phyloP scores from a whole-genome alignment of 2,797 vertebrate genomes.

The Furcifer pardalis region DNA sequence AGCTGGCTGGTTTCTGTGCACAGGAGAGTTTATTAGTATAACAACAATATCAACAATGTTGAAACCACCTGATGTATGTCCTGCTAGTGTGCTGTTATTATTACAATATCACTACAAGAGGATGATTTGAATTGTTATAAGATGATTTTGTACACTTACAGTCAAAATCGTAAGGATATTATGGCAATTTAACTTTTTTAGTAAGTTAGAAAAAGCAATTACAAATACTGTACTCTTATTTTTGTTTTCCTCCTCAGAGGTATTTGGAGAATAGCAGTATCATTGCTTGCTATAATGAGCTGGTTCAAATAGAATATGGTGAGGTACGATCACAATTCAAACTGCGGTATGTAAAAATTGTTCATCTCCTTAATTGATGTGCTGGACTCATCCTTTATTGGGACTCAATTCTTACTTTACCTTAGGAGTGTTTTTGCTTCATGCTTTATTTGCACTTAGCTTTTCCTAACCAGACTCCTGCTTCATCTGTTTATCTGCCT shows the following conservation, averaged over 20 bases:
- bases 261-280: constrained; percentile 91
- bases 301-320: constrained; percentile 91
- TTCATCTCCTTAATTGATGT: neutral
- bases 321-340: constrained; percentile 95
- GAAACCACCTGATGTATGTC: too few species aligned
- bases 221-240: constrained; percentile 55
- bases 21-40: too few species aligned
- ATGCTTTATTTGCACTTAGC: neutral
- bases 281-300: constrained; percentile 92
- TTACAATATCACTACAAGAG: too few species aligned
- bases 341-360: constrained; percentile 84
- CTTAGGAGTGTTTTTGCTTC: neutral
- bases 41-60: too few species aligned
- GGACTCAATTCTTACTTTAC: neutral
- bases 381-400: neutral
- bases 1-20: too few species aligned
- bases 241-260: constrained; percentile 78
- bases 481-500: neutral
- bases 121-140: neutral
- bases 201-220: constrained; percentile 41
- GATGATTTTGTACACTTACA: neutral
- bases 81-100: too few species aligned
- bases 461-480: neutral
- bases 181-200: constrained; percentile 28
- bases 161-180: neutral